Evolutionary conservation across 2,888 invertebrate genomes (phyloP).

Genomic region (Caenorhabditis virilis): DNA sequence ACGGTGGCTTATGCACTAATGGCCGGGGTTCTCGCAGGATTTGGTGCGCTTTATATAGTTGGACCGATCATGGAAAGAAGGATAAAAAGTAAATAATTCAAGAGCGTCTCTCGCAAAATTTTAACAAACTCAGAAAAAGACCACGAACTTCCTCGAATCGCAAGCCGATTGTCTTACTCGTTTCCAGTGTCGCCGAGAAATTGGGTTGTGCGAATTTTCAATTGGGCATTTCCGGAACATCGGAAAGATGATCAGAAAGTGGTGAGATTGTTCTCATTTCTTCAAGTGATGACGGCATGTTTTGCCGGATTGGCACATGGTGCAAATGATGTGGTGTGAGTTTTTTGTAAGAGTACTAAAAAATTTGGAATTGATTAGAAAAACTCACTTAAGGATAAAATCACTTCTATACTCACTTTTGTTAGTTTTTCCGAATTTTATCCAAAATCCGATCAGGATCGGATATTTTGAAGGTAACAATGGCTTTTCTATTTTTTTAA

Average conservation of each 20-base stretch:
- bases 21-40: slow-evolving; percentile 74
- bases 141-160: slow-evolving; percentile 24
- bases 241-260: slow-evolving; percentile 52
- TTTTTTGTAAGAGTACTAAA: too few relatives aligned
- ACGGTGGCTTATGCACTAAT: slow-evolving; percentile 77
- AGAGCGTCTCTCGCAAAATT: too few relatives aligned
- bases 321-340: slow-evolving; percentile 93
- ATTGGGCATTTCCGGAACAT: slow-evolving; percentile 31
- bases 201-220: slow-evolving; percentile 16
- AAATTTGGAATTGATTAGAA: too few relatives aligned
- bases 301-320: slow-evolving; percentile 99
- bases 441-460: too few relatives aligned
- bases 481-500: too few relatives aligned
- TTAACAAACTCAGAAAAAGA: background rate
- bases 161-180: slow-evolving; percentile 18
- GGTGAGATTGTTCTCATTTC: slow-evolving; percentile 81
- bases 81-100: slow-evolving; percentile 24
- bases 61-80: slow-evolving; percentile 24
- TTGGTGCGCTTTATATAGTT: slow-evolving; percentile 22
- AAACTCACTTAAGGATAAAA: too few relatives aligned
- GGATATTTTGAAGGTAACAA: too few relatives aligned
- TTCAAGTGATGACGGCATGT: slow-evolving; percentile 92
- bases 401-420: too few relatives aligned
- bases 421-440: too few relatives aligned
- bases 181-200: slow-evolving; percentile 9